Evolutionary conservation across 2,888 invertebrate genomes (phyloP).

Genomic region (Anticlea derivata): DNA sequence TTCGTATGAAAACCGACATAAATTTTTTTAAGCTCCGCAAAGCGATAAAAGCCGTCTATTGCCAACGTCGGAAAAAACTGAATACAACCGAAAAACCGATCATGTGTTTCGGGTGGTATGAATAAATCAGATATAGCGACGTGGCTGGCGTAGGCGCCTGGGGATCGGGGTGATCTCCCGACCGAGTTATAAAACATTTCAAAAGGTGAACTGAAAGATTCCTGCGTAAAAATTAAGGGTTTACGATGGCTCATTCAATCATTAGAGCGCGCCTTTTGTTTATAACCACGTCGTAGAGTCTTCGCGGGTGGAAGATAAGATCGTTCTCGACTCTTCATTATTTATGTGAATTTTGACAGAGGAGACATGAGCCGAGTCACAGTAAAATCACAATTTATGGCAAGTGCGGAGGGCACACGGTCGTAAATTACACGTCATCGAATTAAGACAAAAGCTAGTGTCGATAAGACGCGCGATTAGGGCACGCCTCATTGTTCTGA

Average conservation of each 20-base stretch:
- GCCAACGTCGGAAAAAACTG: conserved; percentile 56
- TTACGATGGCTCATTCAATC: conserved; percentile 80
- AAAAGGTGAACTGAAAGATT: conserved; percentile 76
- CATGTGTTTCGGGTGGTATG: conserved; percentile 79
- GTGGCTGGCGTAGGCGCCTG: conserved; percentile 68
- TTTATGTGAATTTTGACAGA: conserved; percentile 82
- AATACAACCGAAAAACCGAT: conserved; percentile 72
- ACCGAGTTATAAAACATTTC: conserved; percentile 75
- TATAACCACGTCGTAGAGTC: conserved; percentile 72
- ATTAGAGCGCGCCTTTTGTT: conserved; percentile 76
- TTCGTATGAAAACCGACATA: conserved; percentile 34
- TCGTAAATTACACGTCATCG: conserved; percentile 74
- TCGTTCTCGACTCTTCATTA: conserved; percentile 72
- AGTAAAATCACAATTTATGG: conserved; percentile 78
- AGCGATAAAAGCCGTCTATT: conserved; percentile 55
- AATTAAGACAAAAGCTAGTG: conserved; percentile 79
- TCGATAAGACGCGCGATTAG: conserved; percentile 71
- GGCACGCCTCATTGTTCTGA: conserved; percentile 70
- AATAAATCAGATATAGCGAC: conserved; percentile 79
- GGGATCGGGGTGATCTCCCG: conserved; percentile 62
- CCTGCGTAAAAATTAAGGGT: conserved; percentile 78
- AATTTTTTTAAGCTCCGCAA: conserved; percentile 40
- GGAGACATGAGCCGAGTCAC: conserved; percentile 55
- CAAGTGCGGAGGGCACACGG: conserved; percentile 57
- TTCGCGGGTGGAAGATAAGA: conserved; percentile 69